Percentiles rank a stretch among this genome's conserved stretches.
phyloP scores from a whole-genome alignment of 2,888 invertebrate species.

The Parnassius orleans region DNA sequence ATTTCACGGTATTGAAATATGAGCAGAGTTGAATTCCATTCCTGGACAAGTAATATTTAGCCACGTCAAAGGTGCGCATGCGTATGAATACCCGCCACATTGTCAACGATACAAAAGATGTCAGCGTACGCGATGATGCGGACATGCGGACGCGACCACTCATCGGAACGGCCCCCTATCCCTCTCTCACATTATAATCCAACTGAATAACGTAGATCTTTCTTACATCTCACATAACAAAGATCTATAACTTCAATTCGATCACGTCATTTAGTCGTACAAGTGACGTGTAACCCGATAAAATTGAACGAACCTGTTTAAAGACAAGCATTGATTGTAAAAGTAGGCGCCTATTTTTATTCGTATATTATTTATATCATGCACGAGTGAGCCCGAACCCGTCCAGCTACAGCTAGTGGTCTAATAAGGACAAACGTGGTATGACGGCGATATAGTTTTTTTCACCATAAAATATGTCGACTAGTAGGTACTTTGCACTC shows the following conservation, averaged over 20 bases:
- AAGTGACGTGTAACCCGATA: conserved; percentile 29
- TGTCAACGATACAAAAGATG: conserved; percentile 54
- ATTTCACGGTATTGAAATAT: conserved; percentile 13
- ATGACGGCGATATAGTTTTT: conserved; percentile 58
- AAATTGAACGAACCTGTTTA: conserved; percentile 28
- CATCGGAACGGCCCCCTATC: conserved; percentile 46
- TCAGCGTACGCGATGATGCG: conserved; percentile 55
- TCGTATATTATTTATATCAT: conserved; percentile 39
- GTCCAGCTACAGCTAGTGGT: conserved; percentile 44
- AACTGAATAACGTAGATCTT: conserved; percentile 31
- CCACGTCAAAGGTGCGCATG: conserved; percentile 6
- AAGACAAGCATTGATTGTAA: conserved; percentile 5
- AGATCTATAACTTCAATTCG: conserved; percentile 17
- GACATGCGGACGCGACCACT: conserved; percentile 49
- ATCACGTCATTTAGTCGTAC: conserved; percentile 10
- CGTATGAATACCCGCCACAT: conserved; percentile 34
- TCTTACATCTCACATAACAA: background rate
- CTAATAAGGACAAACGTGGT: conserved; percentile 66
- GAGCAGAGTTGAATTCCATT: conserved; percentile 9
- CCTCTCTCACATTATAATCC: conserved; percentile 34
- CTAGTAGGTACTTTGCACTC: conserved; percentile 64
- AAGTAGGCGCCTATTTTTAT: conserved; percentile 27
- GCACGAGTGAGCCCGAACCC: conserved; percentile 48
- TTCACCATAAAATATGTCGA: conserved; percentile 44
- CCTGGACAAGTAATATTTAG: conserved; percentile 14